Conservation (phyloP, 2,113 vertebrate species). For the Theristicus caerulescens region DNA sequence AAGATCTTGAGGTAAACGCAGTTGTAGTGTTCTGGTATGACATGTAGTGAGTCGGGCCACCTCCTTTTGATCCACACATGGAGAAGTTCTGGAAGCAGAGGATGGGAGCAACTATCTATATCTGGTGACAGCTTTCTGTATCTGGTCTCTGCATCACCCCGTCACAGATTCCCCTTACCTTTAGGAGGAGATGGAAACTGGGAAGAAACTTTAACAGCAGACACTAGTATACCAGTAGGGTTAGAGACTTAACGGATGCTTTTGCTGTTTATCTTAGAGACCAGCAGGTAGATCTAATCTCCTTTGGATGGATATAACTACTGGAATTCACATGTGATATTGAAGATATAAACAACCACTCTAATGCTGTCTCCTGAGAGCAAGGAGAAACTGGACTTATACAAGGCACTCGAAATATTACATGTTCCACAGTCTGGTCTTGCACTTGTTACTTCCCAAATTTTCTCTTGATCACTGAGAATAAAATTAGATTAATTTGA, state of each 20-base stretch:
- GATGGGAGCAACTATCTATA: not conserved
- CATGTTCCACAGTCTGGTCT: not conserved
- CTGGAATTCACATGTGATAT: not conserved
- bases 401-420: not conserved
- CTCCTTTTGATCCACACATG: not conserved
- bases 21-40: not conserved
- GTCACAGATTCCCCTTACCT: not conserved
- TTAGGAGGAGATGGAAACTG: not conserved
- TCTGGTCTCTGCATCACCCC: not conserved
- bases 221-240: fast-evolving
- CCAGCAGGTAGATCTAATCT: not conserved
- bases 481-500: not conserved
- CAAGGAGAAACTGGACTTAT: not conserved
- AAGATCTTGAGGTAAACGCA: not conserved
- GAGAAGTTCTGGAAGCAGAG: not conserved
- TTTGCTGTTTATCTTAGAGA: not conserved
- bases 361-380: not conserved
- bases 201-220: not conserved
- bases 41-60: fast-evolving
- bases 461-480: not conserved
- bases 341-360: not conserved
- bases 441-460: not conserved
- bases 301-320: not conserved
- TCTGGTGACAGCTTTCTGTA: not conserved
- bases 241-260: not conserved